Conservation (phyloP, 2,113 vertebrate genomes). For the Nicator chloris region DNA sequence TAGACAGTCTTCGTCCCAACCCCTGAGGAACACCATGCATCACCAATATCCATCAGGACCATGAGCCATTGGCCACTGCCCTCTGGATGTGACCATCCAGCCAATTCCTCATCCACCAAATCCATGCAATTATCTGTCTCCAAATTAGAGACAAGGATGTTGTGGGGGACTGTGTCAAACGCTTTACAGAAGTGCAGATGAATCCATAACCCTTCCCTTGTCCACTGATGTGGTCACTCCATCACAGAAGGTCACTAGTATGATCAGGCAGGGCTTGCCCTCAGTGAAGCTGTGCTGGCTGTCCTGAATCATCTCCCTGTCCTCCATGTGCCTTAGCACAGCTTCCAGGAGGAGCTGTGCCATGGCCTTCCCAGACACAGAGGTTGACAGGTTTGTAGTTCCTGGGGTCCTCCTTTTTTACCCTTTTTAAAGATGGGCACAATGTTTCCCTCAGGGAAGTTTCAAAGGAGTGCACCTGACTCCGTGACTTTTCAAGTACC, state of each 20-base stretch:
- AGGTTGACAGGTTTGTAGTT: background rate
- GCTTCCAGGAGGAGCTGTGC: background rate
- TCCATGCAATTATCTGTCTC: background rate
- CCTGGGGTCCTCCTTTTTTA: background rate
- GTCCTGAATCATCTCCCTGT: background rate
- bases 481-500: background rate
- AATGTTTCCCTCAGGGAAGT: background rate
- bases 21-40: background rate
- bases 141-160: too few species aligned
- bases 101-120: background rate
- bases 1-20: background rate
- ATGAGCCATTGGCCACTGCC: background rate
- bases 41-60: background rate
- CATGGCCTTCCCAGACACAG: background rate
- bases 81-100: background rate
- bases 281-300: background rate
- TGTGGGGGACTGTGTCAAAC: background rate
- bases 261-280: background rate
- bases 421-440: background rate
- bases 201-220: fast-evolving
- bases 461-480: background rate
- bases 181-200: background rate
- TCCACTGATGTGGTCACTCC: background rate
- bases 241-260: background rate
- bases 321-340: background rate